Conservation (phyloP, 2,797 vertebrate species). For the Phataginus tricuspis region DNA sequence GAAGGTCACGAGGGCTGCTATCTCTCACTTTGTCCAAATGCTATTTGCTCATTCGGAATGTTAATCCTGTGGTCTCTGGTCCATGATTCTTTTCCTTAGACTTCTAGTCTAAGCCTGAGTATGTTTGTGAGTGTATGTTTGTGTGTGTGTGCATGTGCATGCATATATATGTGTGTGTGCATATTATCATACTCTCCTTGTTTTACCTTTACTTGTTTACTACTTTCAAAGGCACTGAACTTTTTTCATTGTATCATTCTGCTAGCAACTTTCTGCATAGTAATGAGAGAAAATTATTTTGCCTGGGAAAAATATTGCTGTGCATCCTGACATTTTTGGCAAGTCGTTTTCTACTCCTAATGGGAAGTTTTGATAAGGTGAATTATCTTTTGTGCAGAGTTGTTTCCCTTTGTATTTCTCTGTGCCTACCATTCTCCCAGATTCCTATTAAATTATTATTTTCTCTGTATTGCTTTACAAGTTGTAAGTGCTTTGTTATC, state of each 20-base stretch:
- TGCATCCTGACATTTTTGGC: slow-evolving; percentile 65
- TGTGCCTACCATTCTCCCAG: slow-evolving; percentile 61
- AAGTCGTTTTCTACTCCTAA: slow-evolving; percentile 73
- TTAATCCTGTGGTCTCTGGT: neutral
- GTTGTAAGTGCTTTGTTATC: slow-evolving; percentile 86
- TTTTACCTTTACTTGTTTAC: neutral
- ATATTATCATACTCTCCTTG: neutral
- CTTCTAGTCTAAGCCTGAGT: neutral
- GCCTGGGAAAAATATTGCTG: slow-evolving; percentile 66
- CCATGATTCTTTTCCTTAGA: neutral
- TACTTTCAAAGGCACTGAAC: slow-evolving; percentile 44
- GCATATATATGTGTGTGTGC: neutral
- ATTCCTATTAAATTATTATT: slow-evolving; percentile 84
- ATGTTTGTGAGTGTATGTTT: neutral
- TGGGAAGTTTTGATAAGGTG: slow-evolving; percentile 80
- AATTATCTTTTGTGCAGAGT: slow-evolving; percentile 79
- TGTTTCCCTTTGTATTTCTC: slow-evolving; percentile 80
- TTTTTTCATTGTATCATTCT: slow-evolving; percentile 43
- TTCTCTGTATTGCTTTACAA: slow-evolving; percentile 82
- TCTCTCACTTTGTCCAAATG: neutral
- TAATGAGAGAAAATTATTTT: slow-evolving; percentile 69
- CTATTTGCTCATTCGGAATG: neutral
- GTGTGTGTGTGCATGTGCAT: neutral
- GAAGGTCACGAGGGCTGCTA: neutral
- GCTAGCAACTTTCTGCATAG: slow-evolving; percentile 51